Evolutionary conservation across 2,888 invertebrate species (phyloP).

Genomic region (Protophormia terraenovae): DNA sequence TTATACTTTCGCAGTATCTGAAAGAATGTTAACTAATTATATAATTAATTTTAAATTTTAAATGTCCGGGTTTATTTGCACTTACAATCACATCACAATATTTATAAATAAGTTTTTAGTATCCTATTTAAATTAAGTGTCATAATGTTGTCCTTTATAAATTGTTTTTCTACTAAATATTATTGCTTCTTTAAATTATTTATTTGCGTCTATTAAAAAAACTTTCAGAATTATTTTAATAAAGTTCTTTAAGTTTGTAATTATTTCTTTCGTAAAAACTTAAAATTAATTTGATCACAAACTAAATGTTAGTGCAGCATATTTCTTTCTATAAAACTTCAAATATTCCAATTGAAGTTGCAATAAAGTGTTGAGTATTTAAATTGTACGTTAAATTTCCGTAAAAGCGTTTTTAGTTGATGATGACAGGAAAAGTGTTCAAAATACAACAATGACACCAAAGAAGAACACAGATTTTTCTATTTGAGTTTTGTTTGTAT

Average conservation of each 20-base stretch:
- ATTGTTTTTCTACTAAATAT: neutral
- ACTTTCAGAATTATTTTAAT: neutral
- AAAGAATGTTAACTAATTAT: too few relatives aligned
- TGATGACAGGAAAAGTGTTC: conserved; percentile 10
- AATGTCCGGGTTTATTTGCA: too few relatives aligned
- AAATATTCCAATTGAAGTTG: neutral
- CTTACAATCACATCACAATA: too few relatives aligned
- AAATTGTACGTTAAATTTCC: conserved; percentile 16
- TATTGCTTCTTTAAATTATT: neutral
- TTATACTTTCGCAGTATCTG: too few relatives aligned
- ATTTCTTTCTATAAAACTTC: neutral
- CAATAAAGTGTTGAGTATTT: neutral
- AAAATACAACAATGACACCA: conserved; percentile 1
- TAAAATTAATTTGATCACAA: neutral
- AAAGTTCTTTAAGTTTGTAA: neutral
- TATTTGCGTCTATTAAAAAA: neutral
- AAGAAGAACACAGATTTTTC: neutral
- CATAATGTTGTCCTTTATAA: too few relatives aligned
- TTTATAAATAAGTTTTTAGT: too few relatives aligned
- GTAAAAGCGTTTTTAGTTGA: neutral
- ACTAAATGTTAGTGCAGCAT: neutral
- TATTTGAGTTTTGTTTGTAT: neutral
- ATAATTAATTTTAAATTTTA: too few relatives aligned
- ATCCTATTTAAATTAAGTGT: too few relatives aligned
- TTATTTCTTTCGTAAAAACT: neutral